A percentile compares a stretch with the other conserved stretches of the same genome.
Evolutionary conservation across 2,888 invertebrate genomes (phyloP).

Genomic region (Silvanus unidentatus): DNA sequence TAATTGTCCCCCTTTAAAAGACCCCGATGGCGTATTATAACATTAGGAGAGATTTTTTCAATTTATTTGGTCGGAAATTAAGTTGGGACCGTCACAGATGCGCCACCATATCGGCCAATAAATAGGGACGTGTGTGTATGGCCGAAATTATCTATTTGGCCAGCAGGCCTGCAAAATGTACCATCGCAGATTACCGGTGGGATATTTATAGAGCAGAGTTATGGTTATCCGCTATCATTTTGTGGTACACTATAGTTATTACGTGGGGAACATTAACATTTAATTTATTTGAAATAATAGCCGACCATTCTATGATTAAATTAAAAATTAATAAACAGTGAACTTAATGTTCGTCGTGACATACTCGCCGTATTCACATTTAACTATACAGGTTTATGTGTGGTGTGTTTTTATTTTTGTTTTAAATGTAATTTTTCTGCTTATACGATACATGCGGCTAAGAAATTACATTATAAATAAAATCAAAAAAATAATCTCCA

Average conservation of each 20-base stretch:
- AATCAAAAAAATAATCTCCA: slow-evolving; percentile 3
- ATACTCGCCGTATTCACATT: too few species aligned
- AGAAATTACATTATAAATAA: too few species aligned
- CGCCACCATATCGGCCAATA: slow-evolving; percentile 16
- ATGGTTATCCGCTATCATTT: slow-evolving; percentile 36
- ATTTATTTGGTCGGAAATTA: too few species aligned
- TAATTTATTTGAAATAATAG: slow-evolving; percentile 18
- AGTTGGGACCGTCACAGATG: slow-evolving; percentile 8
- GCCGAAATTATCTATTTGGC: slow-evolving; percentile 24
- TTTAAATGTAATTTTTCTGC: too few species aligned
- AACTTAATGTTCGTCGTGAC: too few species aligned
- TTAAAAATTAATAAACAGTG: slow-evolving; percentile 25
- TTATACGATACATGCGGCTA: too few species aligned
- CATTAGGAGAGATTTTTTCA: too few species aligned
- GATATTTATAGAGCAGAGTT: slow-evolving; percentile 35
- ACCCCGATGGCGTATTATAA: too few species aligned
- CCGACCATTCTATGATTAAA: slow-evolving; percentile 17
- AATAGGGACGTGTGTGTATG: slow-evolving; percentile 13
- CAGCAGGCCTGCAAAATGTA: slow-evolving; percentile 13
- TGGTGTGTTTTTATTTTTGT: too few species aligned
- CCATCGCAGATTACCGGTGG: slow-evolving; percentile 21
- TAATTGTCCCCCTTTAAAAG: too few species aligned
- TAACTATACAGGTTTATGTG: too few species aligned
- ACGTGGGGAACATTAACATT: slow-evolving; percentile 25
- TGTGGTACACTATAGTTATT: slow-evolving; percentile 27